Percentiles rank a stretch among this genome's conserved stretches.
Conservation (phyloP, 2,888 invertebrate genomes). For the Cerceris rybyensis region DNA sequence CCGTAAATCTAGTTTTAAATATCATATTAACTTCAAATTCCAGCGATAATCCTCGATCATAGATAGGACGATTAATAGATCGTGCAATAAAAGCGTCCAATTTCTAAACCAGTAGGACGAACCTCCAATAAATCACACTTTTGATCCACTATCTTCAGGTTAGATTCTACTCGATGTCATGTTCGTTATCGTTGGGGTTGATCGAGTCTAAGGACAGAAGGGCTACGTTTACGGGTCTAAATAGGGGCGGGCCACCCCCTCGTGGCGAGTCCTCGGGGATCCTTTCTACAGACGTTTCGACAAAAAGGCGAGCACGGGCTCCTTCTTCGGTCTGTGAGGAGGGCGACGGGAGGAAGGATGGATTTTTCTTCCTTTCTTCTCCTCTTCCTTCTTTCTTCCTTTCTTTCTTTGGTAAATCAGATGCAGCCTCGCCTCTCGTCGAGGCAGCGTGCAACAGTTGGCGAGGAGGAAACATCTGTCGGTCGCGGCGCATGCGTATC, state of each 20-base stretch:
- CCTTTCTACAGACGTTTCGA: conserved; percentile 22
- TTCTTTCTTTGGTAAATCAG: conserved; percentile 74
- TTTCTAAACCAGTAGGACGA: background rate
- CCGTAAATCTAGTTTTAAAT: no score
- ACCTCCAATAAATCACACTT: conserved; percentile 31
- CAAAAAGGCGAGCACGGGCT: conserved; percentile 44
- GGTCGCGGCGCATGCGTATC: conserved; percentile 75
- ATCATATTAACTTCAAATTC: background rate
- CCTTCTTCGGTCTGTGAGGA: conserved; percentile 4
- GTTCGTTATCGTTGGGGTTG: conserved; percentile 49
- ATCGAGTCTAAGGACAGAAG: conserved; percentile 51
- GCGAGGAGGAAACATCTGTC: conserved; percentile 79
- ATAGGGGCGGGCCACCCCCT: conserved; percentile 31
- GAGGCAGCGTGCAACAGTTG: conserved; percentile 77
- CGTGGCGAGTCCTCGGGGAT: conserved; percentile 30
- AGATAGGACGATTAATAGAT: conserved; percentile 18
- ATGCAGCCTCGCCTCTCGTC: conserved; percentile 68
- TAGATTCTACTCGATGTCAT: conserved; percentile 15
- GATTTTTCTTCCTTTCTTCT: conserved; percentile 57
- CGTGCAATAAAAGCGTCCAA: conserved; percentile 19
- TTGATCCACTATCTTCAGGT: conserved; percentile 10
- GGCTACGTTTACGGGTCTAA: conserved; percentile 28
- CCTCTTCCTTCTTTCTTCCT: conserved; percentile 58
- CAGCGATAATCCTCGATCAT: background rate
- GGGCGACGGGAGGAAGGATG: conserved; percentile 38